Evolutionary conservation across 2,888 invertebrate species (phyloP).

Genomic region (Thymelicus acteon): DNA sequence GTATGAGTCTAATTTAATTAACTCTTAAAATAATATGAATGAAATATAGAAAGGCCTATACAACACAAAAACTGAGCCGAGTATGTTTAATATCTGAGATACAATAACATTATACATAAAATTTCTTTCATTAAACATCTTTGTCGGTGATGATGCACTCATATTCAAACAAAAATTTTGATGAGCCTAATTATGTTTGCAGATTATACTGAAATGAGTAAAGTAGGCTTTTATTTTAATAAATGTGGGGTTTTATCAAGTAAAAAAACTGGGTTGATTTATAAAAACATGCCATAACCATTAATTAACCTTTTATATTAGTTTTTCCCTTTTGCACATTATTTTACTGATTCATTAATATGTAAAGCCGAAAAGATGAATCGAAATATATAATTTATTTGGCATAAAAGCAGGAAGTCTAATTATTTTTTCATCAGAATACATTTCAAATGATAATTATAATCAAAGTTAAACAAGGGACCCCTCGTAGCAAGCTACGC

Average conservation of each 20-base stretch:
- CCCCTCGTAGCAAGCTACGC: background rate
- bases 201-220: constrained; percentile 38
- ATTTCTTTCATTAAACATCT: constrained; percentile 19
- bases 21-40: background rate
- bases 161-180: constrained; percentile 45
- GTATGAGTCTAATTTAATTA: no score
- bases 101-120: background rate
- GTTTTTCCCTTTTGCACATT: no score
- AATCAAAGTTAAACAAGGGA: background rate
- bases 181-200: constrained; percentile 71
- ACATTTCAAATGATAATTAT: no score
- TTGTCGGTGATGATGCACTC: constrained; percentile 22
- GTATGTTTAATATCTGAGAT: background rate
- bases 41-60: background rate
- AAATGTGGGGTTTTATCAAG: background rate
- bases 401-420: no score
- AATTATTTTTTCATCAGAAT: no score
- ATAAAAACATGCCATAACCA: no score
- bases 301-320: no score
- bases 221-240: constrained; percentile 14
- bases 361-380: no score
- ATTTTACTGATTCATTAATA: no score
- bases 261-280: background rate
- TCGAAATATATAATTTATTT: no score
- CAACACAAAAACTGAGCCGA: background rate